Conservation (phyloP, 2,113 vertebrate species). For the Gambusia holbrooki region DNA sequence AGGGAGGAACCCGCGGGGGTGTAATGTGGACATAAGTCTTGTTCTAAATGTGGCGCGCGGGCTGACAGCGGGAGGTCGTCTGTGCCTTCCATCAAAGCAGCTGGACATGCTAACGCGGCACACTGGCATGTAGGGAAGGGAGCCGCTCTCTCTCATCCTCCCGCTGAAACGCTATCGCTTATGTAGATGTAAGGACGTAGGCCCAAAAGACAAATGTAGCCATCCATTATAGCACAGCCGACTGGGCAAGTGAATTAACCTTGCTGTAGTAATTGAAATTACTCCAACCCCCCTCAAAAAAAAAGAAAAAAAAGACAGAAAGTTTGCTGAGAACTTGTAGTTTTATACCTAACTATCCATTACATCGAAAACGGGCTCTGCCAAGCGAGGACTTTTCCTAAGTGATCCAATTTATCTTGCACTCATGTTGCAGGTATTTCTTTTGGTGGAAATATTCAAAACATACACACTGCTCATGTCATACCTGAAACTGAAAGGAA, state of each 20-base stretch:
- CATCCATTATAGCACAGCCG: slow-evolving; percentile 25
- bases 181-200: slow-evolving; percentile 5
- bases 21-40: slow-evolving; percentile 59
- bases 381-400: neutral
- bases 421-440: neutral
- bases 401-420: slow-evolving; percentile 1
- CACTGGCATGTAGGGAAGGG: neutral
- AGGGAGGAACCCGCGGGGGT: neutral
- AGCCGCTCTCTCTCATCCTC: neutral
- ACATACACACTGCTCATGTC: neutral
- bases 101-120: neutral
- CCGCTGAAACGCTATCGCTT: neutral
- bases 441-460: neutral
- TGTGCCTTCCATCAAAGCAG: slow-evolving; percentile 52
- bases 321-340: neutral
- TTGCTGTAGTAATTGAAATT: neutral
- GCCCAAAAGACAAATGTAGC: neutral
- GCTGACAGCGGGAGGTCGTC: slow-evolving; percentile 56
- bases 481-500: neutral
- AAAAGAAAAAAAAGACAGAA: neutral
- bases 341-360: neutral
- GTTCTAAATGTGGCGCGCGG: slow-evolving; percentile 22
- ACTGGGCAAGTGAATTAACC: slow-evolving; percentile 46
- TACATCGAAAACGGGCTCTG: neutral
- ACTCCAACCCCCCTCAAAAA: neutral